These are phyloP conservation scores for Oncorhynchus gorbuscha DNA, from an alignment of 2,113 vertebrate genomes.

Conservation along the genomic window DNA sequence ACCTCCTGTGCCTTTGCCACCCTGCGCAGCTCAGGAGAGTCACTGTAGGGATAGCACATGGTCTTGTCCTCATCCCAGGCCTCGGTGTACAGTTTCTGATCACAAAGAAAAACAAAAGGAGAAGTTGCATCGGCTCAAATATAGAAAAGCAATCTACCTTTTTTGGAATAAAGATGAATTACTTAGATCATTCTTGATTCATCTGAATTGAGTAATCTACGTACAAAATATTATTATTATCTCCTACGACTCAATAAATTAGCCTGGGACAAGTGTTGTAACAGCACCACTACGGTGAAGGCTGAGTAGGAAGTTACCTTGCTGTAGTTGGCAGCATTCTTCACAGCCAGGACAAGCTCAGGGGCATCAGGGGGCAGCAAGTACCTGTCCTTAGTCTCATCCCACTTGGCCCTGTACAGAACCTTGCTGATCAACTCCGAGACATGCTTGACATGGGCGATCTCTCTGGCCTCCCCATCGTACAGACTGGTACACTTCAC, in stretches of 20 bases:
- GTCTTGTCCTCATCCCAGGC: conserved; percentile 91
- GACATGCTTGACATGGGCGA: conserved; percentile 90
- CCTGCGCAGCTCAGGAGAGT: conserved; percentile 93
- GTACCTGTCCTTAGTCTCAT: conserved; percentile 95
- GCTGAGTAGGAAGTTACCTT: conserved; percentile 74
- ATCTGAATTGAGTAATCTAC: too few relatives aligned
- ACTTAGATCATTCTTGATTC: too few relatives aligned
- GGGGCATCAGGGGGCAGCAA: conserved; percentile 95
- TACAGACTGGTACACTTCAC: conserved; percentile 86
- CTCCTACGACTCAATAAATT: too few relatives aligned
- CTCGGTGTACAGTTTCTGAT: conserved; percentile 91
- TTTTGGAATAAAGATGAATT: too few relatives aligned
- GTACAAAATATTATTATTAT: too few relatives aligned
- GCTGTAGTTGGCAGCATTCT: conserved; percentile 91
- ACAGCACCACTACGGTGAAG: neutral
- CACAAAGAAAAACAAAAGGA: neutral
- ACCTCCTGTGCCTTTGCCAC: conserved; percentile 92
- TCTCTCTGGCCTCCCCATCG: conserved; percentile 86
- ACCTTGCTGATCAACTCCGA: conserved; percentile 97
- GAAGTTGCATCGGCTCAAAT: neutral
- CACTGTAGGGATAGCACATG: conserved; percentile 87
- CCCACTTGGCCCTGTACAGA: conserved; percentile 98
- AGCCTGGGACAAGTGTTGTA: too few relatives aligned
- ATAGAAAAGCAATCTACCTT: too few relatives aligned
- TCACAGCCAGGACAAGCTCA: conserved; percentile 93